Conservation (phyloP, 1,140 invertebrate genomes). For the Neoseiulus cucumeris region DNA sequence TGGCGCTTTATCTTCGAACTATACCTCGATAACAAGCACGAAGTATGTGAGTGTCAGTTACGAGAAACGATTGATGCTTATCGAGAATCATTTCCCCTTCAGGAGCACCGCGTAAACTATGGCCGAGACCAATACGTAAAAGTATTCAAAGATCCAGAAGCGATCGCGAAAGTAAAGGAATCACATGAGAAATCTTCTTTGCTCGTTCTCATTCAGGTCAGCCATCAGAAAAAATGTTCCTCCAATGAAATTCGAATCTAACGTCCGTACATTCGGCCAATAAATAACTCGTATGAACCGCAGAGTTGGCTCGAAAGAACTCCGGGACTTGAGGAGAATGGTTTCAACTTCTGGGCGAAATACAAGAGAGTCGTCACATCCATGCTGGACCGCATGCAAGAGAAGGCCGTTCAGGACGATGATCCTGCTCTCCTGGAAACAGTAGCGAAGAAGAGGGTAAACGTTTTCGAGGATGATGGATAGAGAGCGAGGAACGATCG, state of each 20-base stretch:
- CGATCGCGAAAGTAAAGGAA: constrained; percentile 44
- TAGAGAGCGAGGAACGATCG: too few species aligned
- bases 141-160: constrained; percentile 56
- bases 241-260: too few species aligned
- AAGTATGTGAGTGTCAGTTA: constrained; percentile 13
- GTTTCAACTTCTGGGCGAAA: constrained; percentile 84
- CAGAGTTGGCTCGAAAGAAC: constrained; percentile 72
- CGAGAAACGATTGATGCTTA: not conserved
- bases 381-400: constrained; percentile 46
- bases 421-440: constrained; percentile 8
- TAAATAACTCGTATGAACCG: constrained; percentile 9
- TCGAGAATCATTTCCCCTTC: not conserved
- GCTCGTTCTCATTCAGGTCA: constrained; percentile 52
- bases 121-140: constrained; percentile 68
- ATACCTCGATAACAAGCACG: not conserved
- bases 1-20: not conserved
- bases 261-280: too few species aligned
- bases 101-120: constrained; percentile 68
- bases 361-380: constrained; percentile 53
- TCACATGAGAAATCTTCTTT: constrained; percentile 68
- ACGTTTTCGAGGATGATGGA: constrained; percentile 12
- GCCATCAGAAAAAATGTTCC: not conserved
- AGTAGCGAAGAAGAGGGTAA: constrained; percentile 4
- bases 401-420: constrained; percentile 33
- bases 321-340: constrained; percentile 57